phyloP scores from a whole-genome alignment of 2,797 vertebrate species.

The Megaceryle alcyon region DNA sequence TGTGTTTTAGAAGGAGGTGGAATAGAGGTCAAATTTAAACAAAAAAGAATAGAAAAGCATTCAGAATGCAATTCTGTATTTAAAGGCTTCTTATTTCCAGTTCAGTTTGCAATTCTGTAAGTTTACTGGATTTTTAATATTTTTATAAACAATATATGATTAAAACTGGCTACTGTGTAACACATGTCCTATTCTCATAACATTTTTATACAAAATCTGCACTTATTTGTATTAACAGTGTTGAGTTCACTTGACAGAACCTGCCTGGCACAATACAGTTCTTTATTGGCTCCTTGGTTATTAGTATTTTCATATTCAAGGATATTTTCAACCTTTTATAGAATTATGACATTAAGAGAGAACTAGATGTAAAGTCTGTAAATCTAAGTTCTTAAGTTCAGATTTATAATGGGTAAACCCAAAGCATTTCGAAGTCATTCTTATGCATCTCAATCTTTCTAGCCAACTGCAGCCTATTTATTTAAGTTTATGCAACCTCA shows the following conservation, averaged over 20 bases:
- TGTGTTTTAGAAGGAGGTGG: constrained; percentile 10
- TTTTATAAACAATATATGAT: neutral
- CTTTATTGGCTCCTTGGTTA: neutral
- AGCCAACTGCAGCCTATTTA: constrained; percentile 45
- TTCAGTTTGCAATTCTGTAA: neutral
- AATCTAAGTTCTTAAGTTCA: neutral
- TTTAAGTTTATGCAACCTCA: constrained; percentile 53
- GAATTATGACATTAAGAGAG: neutral
- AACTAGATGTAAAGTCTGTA: neutral
- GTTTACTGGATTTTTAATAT: constrained; percentile 16
- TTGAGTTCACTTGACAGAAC: neutral
- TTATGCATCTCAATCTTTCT: neutral
- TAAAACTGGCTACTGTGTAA: neutral
- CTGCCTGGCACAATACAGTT: neutral
- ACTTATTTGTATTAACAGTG: neutral
- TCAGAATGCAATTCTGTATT: neutral
- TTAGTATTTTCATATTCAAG: constrained; percentile 33
- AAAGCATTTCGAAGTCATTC: constrained; percentile 51
- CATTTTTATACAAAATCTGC: neutral
- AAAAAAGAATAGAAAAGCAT: neutral
- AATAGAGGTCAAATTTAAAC: constrained; percentile 48
- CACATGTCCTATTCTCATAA: neutral
- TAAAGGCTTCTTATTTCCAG: neutral
- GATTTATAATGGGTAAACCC: neutral
- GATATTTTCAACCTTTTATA: constrained; percentile 7